Conservation (phyloP, 2,113 vertebrate genomes). For the Nothobranchius kuhntae region DNA sequence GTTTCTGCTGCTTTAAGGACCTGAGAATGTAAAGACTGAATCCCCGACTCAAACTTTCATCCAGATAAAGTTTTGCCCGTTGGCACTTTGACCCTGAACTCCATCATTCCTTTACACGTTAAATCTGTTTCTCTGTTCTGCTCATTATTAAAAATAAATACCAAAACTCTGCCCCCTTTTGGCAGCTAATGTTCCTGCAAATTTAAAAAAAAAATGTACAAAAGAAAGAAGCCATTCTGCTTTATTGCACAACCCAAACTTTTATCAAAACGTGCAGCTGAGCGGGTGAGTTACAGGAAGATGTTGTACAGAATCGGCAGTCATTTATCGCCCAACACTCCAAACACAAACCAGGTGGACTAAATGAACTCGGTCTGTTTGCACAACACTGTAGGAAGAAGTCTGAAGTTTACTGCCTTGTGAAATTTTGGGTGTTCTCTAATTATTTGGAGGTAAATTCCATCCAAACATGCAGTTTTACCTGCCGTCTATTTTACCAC, state of each 20-base stretch:
- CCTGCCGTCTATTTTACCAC: no score
- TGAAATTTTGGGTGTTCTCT: neutral
- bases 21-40: conserved; percentile 8
- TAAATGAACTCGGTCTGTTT: neutral
- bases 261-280: neutral
- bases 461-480: neutral
- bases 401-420: neutral
- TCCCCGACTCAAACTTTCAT: no score
- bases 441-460: neutral
- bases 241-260: no score
- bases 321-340: neutral
- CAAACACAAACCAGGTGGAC: neutral
- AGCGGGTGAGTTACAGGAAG: neutral
- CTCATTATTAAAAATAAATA: neutral
- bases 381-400: neutral
- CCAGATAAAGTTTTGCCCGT: no score
- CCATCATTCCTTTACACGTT: neutral
- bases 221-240: no score
- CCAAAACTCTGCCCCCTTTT: neutral
- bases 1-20: conserved; percentile 16
- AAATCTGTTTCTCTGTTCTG: neutral
- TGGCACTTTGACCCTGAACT: no score
- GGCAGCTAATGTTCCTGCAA: neutral
- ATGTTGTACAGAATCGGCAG: no score
- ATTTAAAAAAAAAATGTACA: no score